These are phyloP conservation scores for Gavia stellata DNA, from an alignment of 2,113 vertebrate species.

Conservation along the genomic window DNA sequence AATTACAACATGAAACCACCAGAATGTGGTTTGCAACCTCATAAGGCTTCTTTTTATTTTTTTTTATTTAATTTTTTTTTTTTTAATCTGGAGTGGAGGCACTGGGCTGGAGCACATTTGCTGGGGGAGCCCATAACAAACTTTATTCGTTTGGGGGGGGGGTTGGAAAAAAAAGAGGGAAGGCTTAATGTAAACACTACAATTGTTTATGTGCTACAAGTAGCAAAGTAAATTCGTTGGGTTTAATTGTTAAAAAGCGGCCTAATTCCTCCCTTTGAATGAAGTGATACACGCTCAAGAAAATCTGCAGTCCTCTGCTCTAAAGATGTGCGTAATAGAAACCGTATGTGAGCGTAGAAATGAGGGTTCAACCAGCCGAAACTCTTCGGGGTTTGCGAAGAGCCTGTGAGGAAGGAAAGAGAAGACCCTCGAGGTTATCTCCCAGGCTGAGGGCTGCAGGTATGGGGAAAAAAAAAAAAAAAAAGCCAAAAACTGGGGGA, in stretches of 20 bases:
- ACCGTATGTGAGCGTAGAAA: neutral
- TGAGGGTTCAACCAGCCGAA: neutral
- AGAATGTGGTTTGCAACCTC: constrained; percentile 33
- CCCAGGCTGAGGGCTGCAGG: neutral
- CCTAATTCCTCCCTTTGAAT: neutral
- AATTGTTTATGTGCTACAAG: constrained; percentile 36
- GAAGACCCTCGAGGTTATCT: neutral
- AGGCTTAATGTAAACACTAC: neutral
- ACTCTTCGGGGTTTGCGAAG: neutral
- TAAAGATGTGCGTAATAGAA: neutral
- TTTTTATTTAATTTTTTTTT: neutral
- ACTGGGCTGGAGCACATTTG: neutral
- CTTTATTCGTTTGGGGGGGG: neutral
- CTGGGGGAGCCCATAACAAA: neutral
- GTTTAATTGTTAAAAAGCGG: neutral
- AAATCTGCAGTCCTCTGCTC: neutral
- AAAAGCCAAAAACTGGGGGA: too few relatives aligned
- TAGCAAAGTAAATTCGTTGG: neutral
- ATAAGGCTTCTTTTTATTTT: neutral
- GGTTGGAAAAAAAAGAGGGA: too few relatives aligned
- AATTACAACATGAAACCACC: constrained; percentile 44
- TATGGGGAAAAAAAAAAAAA: neutral
- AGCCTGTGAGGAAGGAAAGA: neutral
- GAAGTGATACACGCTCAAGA: neutral
- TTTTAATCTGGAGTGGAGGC: neutral